Evolutionary conservation across 1,140 invertebrate genomes (phyloP).

Genomic region (Pseudomyrmex sp.): DNA sequence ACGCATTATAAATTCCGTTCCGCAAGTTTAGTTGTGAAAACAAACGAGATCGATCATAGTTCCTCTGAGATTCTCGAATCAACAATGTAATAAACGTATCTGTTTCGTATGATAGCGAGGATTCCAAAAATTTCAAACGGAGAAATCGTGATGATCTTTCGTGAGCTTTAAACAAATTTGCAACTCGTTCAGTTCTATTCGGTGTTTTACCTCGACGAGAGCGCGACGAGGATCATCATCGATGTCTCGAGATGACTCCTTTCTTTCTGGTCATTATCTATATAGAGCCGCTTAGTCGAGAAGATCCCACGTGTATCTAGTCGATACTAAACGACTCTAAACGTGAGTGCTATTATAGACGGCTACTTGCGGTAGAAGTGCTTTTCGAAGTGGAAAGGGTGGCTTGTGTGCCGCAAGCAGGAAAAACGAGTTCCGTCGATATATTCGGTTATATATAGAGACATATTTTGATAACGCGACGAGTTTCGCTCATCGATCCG

Average conservation of each 20-base stretch:
- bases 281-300: conserved; percentile 2
- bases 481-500: conserved; percentile 2
- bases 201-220: conserved; percentile 17
- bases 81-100: too few species aligned
- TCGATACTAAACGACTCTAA: conserved; percentile 70
- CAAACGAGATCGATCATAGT: conserved; percentile 2
- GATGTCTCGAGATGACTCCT: conserved; percentile 38
- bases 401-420: conserved; percentile 79
- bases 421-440: conserved; percentile 82
- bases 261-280: conserved; percentile 21
- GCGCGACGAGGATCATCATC: conserved; percentile 41
- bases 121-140: not conserved
- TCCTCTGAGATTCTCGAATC: not conserved
- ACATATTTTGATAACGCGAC: conserved; percentile 24
- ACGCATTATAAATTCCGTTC: not conserved
- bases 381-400: conserved; percentile 79
- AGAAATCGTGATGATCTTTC: not conserved
- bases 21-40: not conserved
- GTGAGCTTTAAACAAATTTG: not conserved
- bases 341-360: conserved; percentile 75
- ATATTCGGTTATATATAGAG: conserved; percentile 38
- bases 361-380: conserved; percentile 79
- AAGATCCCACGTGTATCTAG: conserved; percentile 54
- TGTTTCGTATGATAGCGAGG: not conserved
- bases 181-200: not conserved